Evolutionary conservation across 1,140 invertebrate species (phyloP).

Genomic region (Hylaeus anthracinus): DNA sequence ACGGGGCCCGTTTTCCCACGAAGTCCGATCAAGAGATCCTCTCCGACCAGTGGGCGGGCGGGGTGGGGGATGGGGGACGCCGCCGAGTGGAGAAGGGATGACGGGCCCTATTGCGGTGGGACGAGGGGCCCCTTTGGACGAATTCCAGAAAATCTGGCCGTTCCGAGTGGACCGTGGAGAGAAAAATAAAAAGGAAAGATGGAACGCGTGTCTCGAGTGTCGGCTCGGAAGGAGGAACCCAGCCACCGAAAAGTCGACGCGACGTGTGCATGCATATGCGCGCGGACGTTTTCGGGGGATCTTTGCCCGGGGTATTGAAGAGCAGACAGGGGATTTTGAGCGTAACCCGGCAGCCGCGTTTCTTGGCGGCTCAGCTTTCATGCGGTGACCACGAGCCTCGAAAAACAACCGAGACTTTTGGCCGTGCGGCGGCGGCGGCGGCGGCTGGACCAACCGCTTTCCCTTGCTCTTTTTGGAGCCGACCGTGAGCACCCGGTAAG

Average conservation of each 20-base stretch:
- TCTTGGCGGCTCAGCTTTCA: constrained; percentile 54
- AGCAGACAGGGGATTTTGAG: constrained; percentile 26
- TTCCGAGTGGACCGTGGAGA: not conserved
- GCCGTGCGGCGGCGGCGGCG: not conserved
- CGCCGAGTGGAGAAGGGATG: not conserved
- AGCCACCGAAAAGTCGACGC: constrained; percentile 35
- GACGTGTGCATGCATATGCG: constrained; percentile 27
- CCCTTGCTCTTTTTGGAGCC: constrained; percentile 14
- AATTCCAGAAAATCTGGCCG: constrained; percentile 47
- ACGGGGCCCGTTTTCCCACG: constrained; percentile 39
- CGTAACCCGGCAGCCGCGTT: constrained; percentile 52
- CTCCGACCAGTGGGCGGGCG: not conserved
- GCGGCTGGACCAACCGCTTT: constrained; percentile 13
- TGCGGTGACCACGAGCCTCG: constrained; percentile 42
- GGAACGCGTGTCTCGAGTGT: constrained; percentile 42
- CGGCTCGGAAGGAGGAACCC: constrained; percentile 29
- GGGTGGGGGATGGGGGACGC: too few species aligned
- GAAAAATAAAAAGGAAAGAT: constrained; percentile 16
- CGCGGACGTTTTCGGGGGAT: constrained; percentile 30
- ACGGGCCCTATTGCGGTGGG: not conserved
- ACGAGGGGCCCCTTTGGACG: not conserved
- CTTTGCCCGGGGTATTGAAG: constrained; percentile 10
- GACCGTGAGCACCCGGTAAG: constrained; percentile 8
- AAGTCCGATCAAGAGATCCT: constrained; percentile 2
- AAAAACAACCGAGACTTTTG: constrained; percentile 42